Conservation (phyloP, 2,113 vertebrate species). For the Antechinus flavipes region DNA sequence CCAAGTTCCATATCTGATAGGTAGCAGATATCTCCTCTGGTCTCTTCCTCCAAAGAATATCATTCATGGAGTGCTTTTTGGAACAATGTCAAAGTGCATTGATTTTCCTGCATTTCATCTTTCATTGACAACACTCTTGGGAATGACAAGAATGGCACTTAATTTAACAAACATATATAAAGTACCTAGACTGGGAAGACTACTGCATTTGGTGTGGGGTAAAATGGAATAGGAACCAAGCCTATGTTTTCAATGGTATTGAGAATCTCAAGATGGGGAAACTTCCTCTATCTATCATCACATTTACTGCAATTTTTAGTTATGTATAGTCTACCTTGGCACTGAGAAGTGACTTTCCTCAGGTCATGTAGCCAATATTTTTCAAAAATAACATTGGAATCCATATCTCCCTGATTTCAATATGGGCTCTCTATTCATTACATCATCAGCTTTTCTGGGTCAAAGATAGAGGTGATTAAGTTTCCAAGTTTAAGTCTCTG, state of each 20-base stretch:
- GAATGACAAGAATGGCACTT: slow-evolving; percentile 24
- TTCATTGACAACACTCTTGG: slow-evolving; percentile 2
- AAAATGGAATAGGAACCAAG: neutral
- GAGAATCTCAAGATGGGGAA: neutral
- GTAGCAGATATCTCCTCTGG: neutral
- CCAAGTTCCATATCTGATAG: neutral
- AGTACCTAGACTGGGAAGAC: neutral
- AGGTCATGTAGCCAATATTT: neutral
- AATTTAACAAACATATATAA: neutral
- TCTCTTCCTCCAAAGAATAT: slow-evolving; percentile 50
- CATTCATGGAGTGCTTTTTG: slow-evolving; percentile 55
- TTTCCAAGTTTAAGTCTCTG: neutral
- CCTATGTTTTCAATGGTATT: neutral
- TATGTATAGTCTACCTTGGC: neutral
- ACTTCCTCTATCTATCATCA: neutral
- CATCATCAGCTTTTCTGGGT: no score
- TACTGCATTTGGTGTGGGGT: neutral
- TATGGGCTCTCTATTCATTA: neutral
- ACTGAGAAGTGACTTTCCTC: neutral
- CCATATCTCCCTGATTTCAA: neutral
- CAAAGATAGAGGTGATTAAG: no score
- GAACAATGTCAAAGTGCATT: slow-evolving; percentile 59
- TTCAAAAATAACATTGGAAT: neutral
- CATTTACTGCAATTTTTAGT: neutral
- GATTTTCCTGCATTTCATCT: slow-evolving; percentile 65